Evolutionary conservation across 2,888 invertebrate genomes (phyloP).

Genomic region (Lepidonotus clava): DNA sequence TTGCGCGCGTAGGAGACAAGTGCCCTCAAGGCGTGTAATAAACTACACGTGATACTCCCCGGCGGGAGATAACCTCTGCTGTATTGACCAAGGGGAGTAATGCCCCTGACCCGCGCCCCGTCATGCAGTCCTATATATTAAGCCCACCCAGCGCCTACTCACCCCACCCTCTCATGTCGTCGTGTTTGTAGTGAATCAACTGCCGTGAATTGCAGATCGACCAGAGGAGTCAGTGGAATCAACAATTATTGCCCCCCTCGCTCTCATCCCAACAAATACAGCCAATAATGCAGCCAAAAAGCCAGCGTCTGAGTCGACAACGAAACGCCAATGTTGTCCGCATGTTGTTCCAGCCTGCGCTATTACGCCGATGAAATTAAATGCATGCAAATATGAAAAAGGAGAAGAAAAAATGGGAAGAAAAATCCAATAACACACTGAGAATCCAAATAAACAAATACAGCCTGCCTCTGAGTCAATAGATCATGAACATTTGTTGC

Average conservation of each 20-base stretch:
- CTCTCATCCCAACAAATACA: slow-evolving; percentile 1
- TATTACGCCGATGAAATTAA: too few species aligned
- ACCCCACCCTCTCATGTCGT: background rate
- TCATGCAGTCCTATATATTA: background rate
- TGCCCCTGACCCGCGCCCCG: background rate
- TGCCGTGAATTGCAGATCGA: background rate
- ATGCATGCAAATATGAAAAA: too few species aligned
- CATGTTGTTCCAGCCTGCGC: too few species aligned
- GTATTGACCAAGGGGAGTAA: background rate
- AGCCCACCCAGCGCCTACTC: background rate
- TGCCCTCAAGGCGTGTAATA: background rate
- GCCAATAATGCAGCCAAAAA: too few species aligned
- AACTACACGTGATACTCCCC: background rate
- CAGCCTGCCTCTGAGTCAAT: too few species aligned
- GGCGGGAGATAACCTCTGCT: background rate
- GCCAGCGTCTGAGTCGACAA: too few species aligned
- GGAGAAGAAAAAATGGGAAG: too few species aligned
- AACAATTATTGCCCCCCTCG: slow-evolving; percentile 12
- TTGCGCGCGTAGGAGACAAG: background rate
- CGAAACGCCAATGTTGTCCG: too few species aligned
- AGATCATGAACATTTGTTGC: too few species aligned
- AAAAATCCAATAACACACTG: too few species aligned
- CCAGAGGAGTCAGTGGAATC: slow-evolving; percentile 16
- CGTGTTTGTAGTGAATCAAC: background rate
- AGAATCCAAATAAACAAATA: too few species aligned